Conservation (phyloP, 2,113 vertebrate species). For the Cyprinodon brontotheroides region DNA sequence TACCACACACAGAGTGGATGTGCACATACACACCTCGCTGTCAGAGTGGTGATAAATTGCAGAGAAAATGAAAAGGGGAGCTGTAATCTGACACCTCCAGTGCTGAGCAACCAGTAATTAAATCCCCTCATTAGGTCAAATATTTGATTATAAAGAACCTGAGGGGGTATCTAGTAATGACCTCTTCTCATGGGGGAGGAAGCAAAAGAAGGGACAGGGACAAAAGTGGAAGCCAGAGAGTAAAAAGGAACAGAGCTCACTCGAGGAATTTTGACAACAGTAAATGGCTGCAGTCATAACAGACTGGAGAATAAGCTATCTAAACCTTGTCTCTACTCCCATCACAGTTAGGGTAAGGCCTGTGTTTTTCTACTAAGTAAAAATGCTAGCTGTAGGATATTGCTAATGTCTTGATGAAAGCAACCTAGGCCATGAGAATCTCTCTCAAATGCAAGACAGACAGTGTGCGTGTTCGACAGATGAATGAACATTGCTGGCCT, state of each 20-base stretch:
- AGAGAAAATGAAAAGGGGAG: conserved; percentile 73
- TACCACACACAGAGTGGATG: conserved; percentile 21
- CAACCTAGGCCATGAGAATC: conserved; percentile 60
- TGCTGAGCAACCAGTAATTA: conserved; percentile 73
- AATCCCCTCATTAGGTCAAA: conserved; percentile 78
- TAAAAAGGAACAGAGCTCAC: not conserved
- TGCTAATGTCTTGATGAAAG: conserved; percentile 76
- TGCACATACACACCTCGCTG: conserved; percentile 50
- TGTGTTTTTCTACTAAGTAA: conserved; percentile 50
- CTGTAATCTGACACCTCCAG: conserved; percentile 64
- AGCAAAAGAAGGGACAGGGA: conserved; percentile 7
- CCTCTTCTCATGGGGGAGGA: conserved; percentile 32
- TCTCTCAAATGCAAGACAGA: conserved; percentile 67
- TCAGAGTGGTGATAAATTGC: conserved; percentile 72
- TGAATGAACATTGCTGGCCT: conserved; percentile 70
- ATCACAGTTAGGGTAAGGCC: conserved; percentile 34
- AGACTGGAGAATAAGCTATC: conserved; percentile 33
- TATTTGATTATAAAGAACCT: conserved; percentile 75
- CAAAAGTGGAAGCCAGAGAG: not conserved
- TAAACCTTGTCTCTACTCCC: conserved; percentile 47
- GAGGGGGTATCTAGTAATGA: conserved; percentile 56
- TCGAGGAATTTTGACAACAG: not conserved
- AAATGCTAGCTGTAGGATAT: conserved; percentile 69
- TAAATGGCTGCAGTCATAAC: not conserved
- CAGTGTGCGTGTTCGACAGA: conserved; percentile 72